Base-by-base conservation (phyloP, 2,888 invertebrate genomes). In the Ormyrus thymus region DNA sequence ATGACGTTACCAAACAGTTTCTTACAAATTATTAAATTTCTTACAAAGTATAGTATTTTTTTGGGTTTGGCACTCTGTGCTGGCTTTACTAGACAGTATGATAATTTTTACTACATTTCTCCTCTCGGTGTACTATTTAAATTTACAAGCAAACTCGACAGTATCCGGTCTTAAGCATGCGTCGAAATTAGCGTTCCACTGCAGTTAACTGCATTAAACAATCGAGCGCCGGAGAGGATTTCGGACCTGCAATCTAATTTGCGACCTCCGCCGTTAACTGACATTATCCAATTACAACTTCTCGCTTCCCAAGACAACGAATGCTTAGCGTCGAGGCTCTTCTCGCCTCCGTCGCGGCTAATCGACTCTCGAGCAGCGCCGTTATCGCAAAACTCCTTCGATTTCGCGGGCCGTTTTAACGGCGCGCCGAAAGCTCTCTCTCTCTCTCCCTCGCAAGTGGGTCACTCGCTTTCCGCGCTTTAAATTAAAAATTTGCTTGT, bases 401-500 rank as follows among this genome's bases (percentile, higher is more conserved):
- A 65, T 53, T 43, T 29, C 29, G 29, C 29, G 29, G 29, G 4
- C 29, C 29, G 29, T 1, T 66, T 8, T 45, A 43, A n/a, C 53
- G 13, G 10, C 55, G 29, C 29, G 68, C 55, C 45, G n/a, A 29
- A n/a, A 45, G 11, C 46, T 7, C 29, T 46, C 3, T 51, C 5
- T 7, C 46, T 46, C 64, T 7, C 46, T n/a, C 64, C 8, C 48
- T 68, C 46, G 7, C 29, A 72, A 72, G 51, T 72, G 55, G 72
- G 72, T 72, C 62, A 62, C 61, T 72, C 15, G 0, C 11, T 29
- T 29, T 29, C 29, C 3, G 6, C 3, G 65, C 56, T 29, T 29
- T 62, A 78, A 72, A 72, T 78, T 72, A 78, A 72, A 78, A 78
- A 78, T 72, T 59, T 68, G 77, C 68, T 78, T 72, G 61, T 58